Conservation (phyloP, 2,113 vertebrate species). For the Columbina picui region DNA sequence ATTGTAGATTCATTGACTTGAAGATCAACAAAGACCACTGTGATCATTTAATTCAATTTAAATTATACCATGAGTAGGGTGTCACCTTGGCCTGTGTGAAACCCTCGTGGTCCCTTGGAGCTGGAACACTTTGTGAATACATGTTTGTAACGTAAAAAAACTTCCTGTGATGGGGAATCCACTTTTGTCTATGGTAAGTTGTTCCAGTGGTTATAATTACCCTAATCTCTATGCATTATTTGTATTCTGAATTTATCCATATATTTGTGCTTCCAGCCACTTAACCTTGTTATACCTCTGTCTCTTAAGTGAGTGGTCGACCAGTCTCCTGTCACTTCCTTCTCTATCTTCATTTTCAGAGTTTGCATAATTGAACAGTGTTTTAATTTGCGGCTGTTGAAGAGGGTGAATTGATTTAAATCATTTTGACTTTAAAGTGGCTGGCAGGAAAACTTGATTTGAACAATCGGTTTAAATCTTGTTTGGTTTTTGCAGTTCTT, state of each 20-base stretch:
- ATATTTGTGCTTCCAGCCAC: conserved; percentile 13
- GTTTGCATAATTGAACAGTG: conserved; percentile 43
- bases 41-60: neutral
- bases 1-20: neutral
- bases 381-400: conserved; percentile 8
- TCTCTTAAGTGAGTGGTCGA: conserved; percentile 8
- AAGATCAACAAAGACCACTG: neutral
- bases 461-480: neutral
- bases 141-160: neutral
- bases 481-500: neutral
- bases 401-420: conserved; percentile 20
- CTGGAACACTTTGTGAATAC: neutral
- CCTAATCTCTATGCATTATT: neutral
- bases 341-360: conserved; percentile 16
- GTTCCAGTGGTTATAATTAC: neutral
- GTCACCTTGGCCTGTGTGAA: neutral
- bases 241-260: conserved; percentile 23
- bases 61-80: neutral
- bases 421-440: conserved; percentile 5
- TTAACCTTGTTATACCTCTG: conserved; percentile 50
- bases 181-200: neutral
- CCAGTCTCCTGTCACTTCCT: conserved; percentile 32
- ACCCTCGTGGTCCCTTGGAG: accelerated
- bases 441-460: neutral
- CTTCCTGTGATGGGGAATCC: neutral